These are phyloP conservation scores for Otolemur crassicaudatus DNA, from an alignment of 2,797 vertebrate species.

Conservation along the genomic window DNA sequence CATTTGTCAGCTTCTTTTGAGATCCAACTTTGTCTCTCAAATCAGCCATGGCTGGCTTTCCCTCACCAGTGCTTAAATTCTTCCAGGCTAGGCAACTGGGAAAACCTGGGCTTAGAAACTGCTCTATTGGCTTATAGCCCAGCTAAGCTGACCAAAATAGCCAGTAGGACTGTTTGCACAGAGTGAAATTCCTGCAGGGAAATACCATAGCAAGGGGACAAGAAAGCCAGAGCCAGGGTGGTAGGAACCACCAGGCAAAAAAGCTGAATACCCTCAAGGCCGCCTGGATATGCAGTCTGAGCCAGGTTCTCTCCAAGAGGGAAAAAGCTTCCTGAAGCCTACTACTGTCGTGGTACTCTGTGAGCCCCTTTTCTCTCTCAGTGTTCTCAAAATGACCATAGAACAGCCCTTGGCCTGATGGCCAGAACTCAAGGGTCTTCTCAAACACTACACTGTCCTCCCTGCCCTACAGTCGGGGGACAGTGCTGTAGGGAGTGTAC, in stretches of 20 bases:
- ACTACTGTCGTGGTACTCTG: background rate
- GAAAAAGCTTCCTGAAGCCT: background rate
- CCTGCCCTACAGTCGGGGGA: background rate
- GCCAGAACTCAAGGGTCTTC: background rate
- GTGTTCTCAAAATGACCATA: background rate
- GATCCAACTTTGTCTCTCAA: constrained; percentile 31
- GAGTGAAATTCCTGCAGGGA: constrained; percentile 62
- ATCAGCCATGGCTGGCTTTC: constrained; percentile 35
- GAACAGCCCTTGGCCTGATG: too few relatives aligned
- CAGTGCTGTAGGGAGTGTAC: background rate
- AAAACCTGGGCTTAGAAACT: constrained; percentile 61
- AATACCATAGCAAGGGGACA: constrained; percentile 7
- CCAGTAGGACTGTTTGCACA: constrained; percentile 65
- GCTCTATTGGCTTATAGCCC: constrained; percentile 69
- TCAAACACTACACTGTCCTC: background rate
- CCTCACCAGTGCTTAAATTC: background rate
- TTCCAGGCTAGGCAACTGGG: constrained; percentile 40
- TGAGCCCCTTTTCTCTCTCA: background rate
- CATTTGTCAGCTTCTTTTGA: background rate
- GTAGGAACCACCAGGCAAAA: background rate
- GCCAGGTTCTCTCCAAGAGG: background rate
- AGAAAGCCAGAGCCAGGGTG: background rate
- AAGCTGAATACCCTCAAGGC: background rate
- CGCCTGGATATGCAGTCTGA: background rate
- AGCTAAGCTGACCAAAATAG: constrained; percentile 72